These are phyloP conservation scores for Tapirus indicus DNA, from an alignment of 2,797 vertebrate genomes.

Conservation along the genomic window DNA sequence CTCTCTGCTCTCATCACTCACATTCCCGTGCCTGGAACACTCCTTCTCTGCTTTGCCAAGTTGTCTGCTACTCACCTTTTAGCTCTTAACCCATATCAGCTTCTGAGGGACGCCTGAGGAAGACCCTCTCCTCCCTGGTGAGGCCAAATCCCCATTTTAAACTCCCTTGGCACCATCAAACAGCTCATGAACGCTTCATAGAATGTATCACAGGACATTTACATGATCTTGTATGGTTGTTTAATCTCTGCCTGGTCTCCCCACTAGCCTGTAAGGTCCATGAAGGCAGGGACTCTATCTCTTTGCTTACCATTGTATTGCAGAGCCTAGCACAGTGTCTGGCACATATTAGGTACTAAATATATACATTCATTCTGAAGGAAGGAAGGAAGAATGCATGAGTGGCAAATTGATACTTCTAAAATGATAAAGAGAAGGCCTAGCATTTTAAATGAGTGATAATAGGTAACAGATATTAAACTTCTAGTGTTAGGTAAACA, in stretches of 20 bases:
- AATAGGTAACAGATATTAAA: background rate
- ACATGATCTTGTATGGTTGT: background rate
- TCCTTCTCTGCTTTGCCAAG: background rate
- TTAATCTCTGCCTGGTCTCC: background rate
- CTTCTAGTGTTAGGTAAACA: background rate
- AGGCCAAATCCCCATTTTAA: background rate
- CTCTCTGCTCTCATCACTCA: background rate
- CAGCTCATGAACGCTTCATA: background rate
- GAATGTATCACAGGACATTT: background rate
- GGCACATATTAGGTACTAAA: background rate
- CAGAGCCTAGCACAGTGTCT: background rate
- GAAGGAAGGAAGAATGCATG: background rate
- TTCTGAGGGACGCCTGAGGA: too few relatives aligned
- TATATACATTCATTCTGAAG: background rate
- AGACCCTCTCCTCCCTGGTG: background rate
- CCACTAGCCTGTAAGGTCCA: background rate
- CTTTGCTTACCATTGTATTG: background rate
- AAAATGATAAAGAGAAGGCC: background rate
- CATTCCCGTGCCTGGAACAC: background rate
- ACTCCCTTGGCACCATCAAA: background rate
- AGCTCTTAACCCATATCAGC: too few relatives aligned
- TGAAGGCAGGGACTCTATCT: background rate
- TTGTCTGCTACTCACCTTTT: too few relatives aligned
- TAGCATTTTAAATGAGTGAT: background rate
- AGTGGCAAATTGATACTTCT: background rate